Evolutionary conservation across 2,797 vertebrate species (phyloP), one percentile per base, ranked within the genome.

Genomic region (Mionectes olivaceus): DNA sequence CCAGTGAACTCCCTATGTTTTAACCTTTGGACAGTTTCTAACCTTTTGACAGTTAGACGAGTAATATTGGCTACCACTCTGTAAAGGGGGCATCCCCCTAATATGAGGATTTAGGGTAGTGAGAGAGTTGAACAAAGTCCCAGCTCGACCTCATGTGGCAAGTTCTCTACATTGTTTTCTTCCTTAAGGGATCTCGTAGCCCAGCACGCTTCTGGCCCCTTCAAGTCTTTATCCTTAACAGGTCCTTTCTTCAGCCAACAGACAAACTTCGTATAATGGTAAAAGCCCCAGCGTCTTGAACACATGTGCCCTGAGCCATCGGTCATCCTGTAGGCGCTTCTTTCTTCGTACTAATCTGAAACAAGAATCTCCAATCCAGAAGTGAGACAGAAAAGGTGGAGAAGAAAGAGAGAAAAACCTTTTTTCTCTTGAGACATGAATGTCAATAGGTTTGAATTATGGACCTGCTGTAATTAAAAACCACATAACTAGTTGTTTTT

Each of bases 381-480:
- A 83, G 23, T 64, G 32, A 64, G 56, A 76, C 10, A 53, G 49
- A 44, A 67, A 55, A 85, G 37, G 37, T 4, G 1, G 41, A 17
- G 18, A 25, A 9, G 46, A 39, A 76, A 59, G 69, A 89, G 83
- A 49, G 69, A 86, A 92, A 57, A 90, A 37, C 25, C 21, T 56
- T 94, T 94, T 94, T 82, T 88, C 83, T 95, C 95, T 95, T 57
- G 39, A 95, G 95, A 85, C 70, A 81, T 17, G 47, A 63, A 61
- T 93, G 94, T 97, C 91, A 49, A 90, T 97, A 94, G 75, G 73
- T 96, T 97, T 97, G 97, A 98, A 96, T 97, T 97, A 96, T 96
- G 89, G 94, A 87, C 86, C 11, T 28, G 76, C 83, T 96, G 96
- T 98, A 98, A 98, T 98, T 98, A 97, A 98, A 98, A 98, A 94